Base-by-base conservation (phyloP, 2,888 invertebrate species). In the Luperina nickerlii region DNA sequence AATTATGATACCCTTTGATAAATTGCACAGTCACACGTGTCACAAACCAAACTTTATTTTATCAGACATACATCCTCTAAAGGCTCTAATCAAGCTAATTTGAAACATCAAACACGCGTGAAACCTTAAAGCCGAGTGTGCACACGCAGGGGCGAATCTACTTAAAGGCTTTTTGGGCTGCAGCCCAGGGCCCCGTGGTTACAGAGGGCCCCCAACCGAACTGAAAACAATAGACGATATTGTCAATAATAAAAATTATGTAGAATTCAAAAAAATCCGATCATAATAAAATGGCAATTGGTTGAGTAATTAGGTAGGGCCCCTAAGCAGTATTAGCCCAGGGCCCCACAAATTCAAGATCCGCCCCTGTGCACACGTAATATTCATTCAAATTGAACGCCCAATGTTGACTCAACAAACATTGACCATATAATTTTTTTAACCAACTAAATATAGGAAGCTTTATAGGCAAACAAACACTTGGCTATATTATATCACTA, bases 371-470 rank as follows among this genome's bases (percentile, higher is more conserved):
- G 38, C n/a, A 11, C 13, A n/a, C 45, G 20, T 32, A 42, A 48
- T 18, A 5, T 8, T n/a, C 13, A 45, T 48, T 65, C 63, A 69
- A 51, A 32, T 38, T 18, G 27, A n/a, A n/a, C n/a, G n/a, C 32
- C 13, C 2, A 54, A 60, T 70, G 42, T 83, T 83, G 66, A 38
- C 11, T 2, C 0, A 45, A 51, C 38, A 60, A 70, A 81, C 45
- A 66, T 65, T 45, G 51, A 60, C 32, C 15, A 6, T 18, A 7
- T 70, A 42, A 32, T 78, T 79, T 48, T 9, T 70, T 76, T 38
- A n/a, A n/a, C 45, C 15, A 4, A 5, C 0, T 32, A 68, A 79
- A 78, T 78, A 78, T 48, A 71, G 68, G 84, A 83, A 84, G 57
- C 71, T 68, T 57, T 48, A 15, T 32, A 9, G 18, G 11, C 51